A percentile compares a stretch with the other conserved stretches of the same genome.
phyloP scores from a whole-genome alignment of 2,113 vertebrate genomes.

The Chascanopsetta lugubris region DNA sequence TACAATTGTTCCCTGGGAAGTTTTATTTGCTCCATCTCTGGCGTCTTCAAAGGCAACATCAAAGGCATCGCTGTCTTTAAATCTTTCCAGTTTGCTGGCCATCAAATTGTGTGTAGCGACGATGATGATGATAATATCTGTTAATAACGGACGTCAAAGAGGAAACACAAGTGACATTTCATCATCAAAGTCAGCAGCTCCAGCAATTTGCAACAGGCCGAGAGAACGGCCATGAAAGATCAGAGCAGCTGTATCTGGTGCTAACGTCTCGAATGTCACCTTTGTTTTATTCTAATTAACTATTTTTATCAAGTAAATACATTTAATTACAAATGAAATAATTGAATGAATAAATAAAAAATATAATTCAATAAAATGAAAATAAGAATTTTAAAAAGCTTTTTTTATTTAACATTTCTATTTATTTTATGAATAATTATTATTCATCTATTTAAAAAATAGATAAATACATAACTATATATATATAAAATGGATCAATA shows the following conservation, averaged over 20 bases:
- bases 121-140: constrained; percentile 38
- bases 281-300: no score
- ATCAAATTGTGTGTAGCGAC: constrained; percentile 47
- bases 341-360: no score
- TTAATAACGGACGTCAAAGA: constrained; percentile 46
- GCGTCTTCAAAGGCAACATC: constrained; percentile 44
- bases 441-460: no score
- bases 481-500: no score
- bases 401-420: no score
- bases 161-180: constrained; percentile 25
- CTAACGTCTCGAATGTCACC: constrained; percentile 1
- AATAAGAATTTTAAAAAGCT: no score
- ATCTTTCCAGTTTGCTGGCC: constrained; percentile 39
- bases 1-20: constrained; percentile 21
- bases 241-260: constrained; percentile 12
- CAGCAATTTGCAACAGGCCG: constrained; percentile 25
- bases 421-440: no score
- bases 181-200: constrained; percentile 46
- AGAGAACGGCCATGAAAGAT: constrained; percentile 36
- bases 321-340: no score
- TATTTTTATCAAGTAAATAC: no score
- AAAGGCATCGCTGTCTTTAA: constrained; percentile 20
- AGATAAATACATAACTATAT: no score
- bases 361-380: no score
- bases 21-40: not conserved